Percentiles rank a stretch among this genome's conserved stretches.
Evolutionary conservation across 2,113 vertebrate genomes (phyloP).

Genomic region (Microtus montanus): DNA sequence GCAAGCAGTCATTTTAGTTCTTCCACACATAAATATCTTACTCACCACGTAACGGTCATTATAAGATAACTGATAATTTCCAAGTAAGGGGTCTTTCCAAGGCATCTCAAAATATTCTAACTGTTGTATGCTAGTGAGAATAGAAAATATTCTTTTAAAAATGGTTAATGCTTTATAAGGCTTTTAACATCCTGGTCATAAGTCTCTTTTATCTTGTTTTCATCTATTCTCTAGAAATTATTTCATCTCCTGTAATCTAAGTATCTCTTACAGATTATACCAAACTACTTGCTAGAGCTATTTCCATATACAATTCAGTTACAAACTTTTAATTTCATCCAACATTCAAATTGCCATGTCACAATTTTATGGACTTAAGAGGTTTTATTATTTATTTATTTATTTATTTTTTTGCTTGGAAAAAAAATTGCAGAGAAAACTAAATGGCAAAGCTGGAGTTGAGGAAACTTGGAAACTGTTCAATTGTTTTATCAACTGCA

Average conservation of each 20-base stretch:
- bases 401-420: slow-evolving; percentile 53
- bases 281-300: slow-evolving; percentile 63
- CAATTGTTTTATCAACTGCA: slow-evolving; percentile 81
- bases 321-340: slow-evolving; percentile 71
- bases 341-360: slow-evolving; percentile 69
- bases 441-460: slow-evolving; percentile 71
- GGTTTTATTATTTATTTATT: background rate
- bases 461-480: slow-evolving; percentile 79
- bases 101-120: slow-evolving; percentile 38
- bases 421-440: slow-evolving; percentile 79
- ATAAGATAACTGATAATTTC: too few relatives aligned
- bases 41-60: background rate
- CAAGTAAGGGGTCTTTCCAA: background rate
- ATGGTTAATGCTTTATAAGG: slow-evolving; percentile 47
- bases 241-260: slow-evolving; percentile 52
- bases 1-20: background rate
- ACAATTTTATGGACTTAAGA: slow-evolving; percentile 74
- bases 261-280: slow-evolving; percentile 61
- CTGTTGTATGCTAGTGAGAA: slow-evolving; percentile 18
- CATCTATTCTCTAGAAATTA: slow-evolving; percentile 64
- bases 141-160: slow-evolving; percentile 48
- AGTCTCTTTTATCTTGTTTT: background rate
- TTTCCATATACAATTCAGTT: slow-evolving; percentile 72
- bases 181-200: slow-evolving; percentile 57
- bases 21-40: background rate